Base-by-base conservation (phyloP, 2,797 vertebrate species). In the Aphelocoma californica region DNA sequence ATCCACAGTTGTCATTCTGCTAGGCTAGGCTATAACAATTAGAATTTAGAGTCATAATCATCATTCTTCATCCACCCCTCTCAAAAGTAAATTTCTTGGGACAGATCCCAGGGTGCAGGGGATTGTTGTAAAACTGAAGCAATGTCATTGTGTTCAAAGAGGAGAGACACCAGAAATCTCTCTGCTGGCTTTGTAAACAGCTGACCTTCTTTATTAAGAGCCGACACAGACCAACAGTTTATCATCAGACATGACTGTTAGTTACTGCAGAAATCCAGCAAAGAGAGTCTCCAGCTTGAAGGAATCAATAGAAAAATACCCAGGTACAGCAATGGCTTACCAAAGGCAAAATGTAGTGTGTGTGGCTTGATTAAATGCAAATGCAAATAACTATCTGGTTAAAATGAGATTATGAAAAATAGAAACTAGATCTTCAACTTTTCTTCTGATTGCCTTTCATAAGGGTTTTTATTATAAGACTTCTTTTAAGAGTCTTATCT, bases 1-100 rank as follows among this genome's bases (percentile, higher is more conserved):
- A 44, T 75, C 57, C 73, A 78, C 26, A 42, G 42, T 53, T 93
- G 93, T 88, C 75, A 86, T 92, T 96, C 79, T 93, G 84, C 86
- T 91, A 79, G 44, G 50, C 47, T 88, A 83, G 21, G 65, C 67
- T 92, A 40, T 56, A 93, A 69, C 9, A 3, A 40, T 75, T 83
- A 91, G 42, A 78, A 94, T 91, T 96, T 86, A 75, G 61, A 91
- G 65, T 40, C 47, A 32, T 83, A 81, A 91, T 74, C 45, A 92
- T 74, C 42, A 81, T 88, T 95, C 58, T 92, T 95, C 70, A 88
- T 71, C 80, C 50, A 71, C 5, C 7, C 24, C 15, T 89, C 48
- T 71, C 79, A 71, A 86, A 87, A 81, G 14, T 32, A 72, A 92
- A 69, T 86, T 88, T 58, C 61, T 79, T 81, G 56, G 26, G 69